Conservation (phyloP, 2,113 vertebrate species). For the Isichthys henryi region DNA sequence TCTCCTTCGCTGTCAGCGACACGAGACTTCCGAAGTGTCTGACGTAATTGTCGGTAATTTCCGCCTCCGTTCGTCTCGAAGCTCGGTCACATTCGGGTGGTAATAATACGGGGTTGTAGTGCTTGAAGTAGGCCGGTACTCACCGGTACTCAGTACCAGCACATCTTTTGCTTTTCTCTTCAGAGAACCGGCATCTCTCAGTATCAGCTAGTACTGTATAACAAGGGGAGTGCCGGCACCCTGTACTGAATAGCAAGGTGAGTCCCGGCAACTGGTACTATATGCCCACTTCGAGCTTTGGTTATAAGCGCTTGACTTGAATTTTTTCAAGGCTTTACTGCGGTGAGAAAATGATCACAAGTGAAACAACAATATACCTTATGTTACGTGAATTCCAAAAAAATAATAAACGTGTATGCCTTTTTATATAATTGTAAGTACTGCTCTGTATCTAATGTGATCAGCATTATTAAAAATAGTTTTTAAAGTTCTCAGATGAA, state of each 20-base stretch:
- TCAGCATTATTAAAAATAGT: not conserved
- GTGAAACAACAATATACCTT: not conserved
- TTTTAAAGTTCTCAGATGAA: not conserved
- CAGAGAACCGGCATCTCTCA: not conserved
- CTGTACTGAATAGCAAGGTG: not conserved
- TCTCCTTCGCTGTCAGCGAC: slow-evolving; percentile 40
- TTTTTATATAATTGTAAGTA: not conserved
- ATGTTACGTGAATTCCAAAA: not conserved
- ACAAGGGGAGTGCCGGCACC: not conserved
- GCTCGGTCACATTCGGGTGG: not conserved
- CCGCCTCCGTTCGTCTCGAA: slow-evolving; percentile 34
- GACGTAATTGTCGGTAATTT: slow-evolving; percentile 73
- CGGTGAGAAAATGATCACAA: not conserved
- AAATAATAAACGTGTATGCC: not conserved
- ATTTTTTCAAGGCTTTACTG: not conserved
- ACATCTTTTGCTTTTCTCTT: too few species aligned
- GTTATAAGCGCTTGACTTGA: not conserved
- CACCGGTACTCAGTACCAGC: too few species aligned
- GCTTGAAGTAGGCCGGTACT: not conserved
- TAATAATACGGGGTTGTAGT: not conserved
- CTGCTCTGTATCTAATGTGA: not conserved
- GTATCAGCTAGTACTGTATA: not conserved
- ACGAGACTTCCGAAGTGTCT: slow-evolving; percentile 68
- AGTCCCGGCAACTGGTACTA: not conserved
- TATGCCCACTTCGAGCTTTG: not conserved